These are phyloP conservation scores for Antennarius striatus DNA, from an alignment of 2,113 vertebrate genomes.

Conservation along the genomic window DNA sequence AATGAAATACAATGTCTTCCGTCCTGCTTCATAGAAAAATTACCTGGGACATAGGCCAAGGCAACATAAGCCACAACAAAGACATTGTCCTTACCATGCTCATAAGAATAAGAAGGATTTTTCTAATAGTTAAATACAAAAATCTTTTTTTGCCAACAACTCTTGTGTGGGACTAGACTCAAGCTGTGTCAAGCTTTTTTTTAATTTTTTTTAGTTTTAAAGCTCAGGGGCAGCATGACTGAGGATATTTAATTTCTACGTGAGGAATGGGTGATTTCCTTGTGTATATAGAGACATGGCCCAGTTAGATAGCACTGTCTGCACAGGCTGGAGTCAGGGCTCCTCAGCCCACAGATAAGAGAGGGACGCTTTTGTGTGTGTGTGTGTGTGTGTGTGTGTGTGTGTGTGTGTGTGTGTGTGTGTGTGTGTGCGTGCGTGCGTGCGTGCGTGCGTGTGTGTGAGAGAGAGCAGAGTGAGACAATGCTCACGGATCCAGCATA, in stretches of 20 bases:
- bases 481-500: slow-evolving; percentile 28
- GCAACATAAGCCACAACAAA: slow-evolving; percentile 55
- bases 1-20: slow-evolving; percentile 53
- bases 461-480: slow-evolving; percentile 37
- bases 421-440: not conserved
- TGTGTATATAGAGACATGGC: slow-evolving; percentile 63
- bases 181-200: slow-evolving; percentile 44
- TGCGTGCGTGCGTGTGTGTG: not conserved
- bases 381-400: slow-evolving; percentile 14
- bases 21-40: slow-evolving; percentile 52
- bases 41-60: slow-evolving; percentile 42
- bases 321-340: slow-evolving; percentile 78
- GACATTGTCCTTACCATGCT: slow-evolving; percentile 53
- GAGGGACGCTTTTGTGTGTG: slow-evolving; percentile 56
- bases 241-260: slow-evolving; percentile 62
- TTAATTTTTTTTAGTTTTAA: slow-evolving; percentile 13
- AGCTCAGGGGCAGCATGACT: slow-evolving; percentile 59
- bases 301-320: slow-evolving; percentile 74
- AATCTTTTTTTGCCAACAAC: slow-evolving; percentile 21
- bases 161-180: slow-evolving; percentile 39
- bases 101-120: slow-evolving; percentile 56
- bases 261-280: slow-evolving; percentile 65
- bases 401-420: slow-evolving; percentile 1
- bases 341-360: slow-evolving; percentile 82
- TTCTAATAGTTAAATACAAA: slow-evolving; percentile 45